Conservation (phyloP, 1,140 invertebrate genomes). For the Marisa cornuarietis region DNA sequence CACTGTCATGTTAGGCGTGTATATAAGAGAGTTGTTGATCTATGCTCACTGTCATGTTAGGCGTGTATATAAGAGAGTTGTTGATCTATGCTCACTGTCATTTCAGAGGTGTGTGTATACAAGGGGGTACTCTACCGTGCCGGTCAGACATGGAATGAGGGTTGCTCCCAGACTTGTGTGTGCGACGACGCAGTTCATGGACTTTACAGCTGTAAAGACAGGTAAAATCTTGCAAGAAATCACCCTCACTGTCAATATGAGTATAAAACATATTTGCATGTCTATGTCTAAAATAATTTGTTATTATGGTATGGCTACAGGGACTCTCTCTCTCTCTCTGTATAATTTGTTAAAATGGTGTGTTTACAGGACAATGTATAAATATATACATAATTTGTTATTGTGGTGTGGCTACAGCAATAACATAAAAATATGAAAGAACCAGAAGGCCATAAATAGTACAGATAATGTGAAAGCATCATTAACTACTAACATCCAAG, state of each 20-base stretch:
- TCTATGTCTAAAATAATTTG: conserved; percentile 4
- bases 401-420: background rate
- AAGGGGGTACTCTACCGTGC: conserved; percentile 40
- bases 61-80: no score
- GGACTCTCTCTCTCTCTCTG: no score
- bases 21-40: no score
- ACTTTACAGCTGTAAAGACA: conserved; percentile 44
- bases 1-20: no score
- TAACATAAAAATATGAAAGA: background rate
- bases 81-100: no score
- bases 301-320: background rate
- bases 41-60: no score
- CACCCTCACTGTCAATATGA: background rate
- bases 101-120: conserved; percentile 33
- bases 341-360: conserved; percentile 5
- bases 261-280: background rate
- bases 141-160: conserved; percentile 40
- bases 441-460: background rate
- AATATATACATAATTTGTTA: conserved; percentile 6
- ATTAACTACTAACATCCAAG: no score
- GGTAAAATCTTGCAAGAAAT: conserved; percentile 23
- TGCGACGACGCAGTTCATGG: conserved; percentile 47
- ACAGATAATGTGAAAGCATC: no score
- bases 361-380: no score
- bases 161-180: conserved; percentile 36